Percentiles rank a stretch among this genome's conserved stretches.
phyloP scores from a whole-genome alignment of 2,113 vertebrate genomes.

The Stictonetta naevosa region DNA sequence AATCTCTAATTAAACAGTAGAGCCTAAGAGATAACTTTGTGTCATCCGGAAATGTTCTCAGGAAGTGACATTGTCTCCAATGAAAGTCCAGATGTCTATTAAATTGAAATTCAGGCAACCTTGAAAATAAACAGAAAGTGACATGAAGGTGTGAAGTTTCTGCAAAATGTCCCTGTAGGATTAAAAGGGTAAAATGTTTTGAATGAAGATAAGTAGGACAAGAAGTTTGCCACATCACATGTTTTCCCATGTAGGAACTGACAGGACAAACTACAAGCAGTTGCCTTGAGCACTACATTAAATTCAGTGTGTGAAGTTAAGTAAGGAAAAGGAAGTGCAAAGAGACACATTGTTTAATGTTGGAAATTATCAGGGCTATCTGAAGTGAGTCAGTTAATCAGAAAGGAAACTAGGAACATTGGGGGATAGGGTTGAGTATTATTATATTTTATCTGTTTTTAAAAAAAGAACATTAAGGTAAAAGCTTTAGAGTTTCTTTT shows the following conservation, averaged over 20 bases:
- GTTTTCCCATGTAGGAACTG: conserved; percentile 64
- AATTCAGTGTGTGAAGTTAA: conserved; percentile 48
- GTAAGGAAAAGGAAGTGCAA: not conserved
- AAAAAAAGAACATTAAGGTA: not conserved
- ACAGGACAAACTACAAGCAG: conserved; percentile 55
- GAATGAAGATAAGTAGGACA: conserved; percentile 64
- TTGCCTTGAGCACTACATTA: conserved; percentile 51
- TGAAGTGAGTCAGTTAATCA: not conserved
- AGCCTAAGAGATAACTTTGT: conserved; percentile 14
- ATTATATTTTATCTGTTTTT: not conserved
- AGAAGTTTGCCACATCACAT: conserved; percentile 46
- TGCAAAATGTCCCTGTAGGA: conserved; percentile 39
- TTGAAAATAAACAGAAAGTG: conserved; percentile 60
- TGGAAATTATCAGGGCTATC: conserved; percentile 4
- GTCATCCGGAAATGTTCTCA: conserved; percentile 41
- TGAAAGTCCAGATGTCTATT: conserved; percentile 46
- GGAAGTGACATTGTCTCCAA: conserved; percentile 53
- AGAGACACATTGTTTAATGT: not conserved
- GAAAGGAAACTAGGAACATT: not conserved
- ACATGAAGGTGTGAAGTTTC: conserved; percentile 43
- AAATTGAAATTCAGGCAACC: conserved; percentile 46
- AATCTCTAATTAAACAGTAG: conserved; percentile 47
- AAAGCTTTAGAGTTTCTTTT: not conserved
- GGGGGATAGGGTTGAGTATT: not conserved
- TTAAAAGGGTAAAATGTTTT: conserved; percentile 25